These are phyloP conservation scores for Macrotrachela quadricornifera DNA, from an alignment of 1,140 invertebrate genomes.

Conservation along the genomic window DNA sequence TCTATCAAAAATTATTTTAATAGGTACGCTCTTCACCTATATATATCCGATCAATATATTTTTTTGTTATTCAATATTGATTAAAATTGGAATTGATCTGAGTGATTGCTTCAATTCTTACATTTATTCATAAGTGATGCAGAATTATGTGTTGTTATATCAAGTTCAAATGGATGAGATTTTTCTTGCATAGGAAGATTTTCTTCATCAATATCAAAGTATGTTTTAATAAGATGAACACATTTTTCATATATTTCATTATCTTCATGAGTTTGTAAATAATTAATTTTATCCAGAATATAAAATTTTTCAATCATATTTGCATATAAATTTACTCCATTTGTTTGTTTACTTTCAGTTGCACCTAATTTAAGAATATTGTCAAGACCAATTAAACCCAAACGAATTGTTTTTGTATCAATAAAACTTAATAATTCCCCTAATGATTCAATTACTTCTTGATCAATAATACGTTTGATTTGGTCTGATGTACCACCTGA, in stretches of 20 bases:
- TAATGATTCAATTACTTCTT: conserved; percentile 13
- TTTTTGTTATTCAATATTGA: too few relatives aligned
- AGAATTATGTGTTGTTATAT: too few relatives aligned
- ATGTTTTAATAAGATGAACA: too few relatives aligned
- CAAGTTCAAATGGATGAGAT: too few relatives aligned
- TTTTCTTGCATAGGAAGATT: too few relatives aligned
- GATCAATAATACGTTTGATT: conserved; percentile 19
- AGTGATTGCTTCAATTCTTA: too few relatives aligned
- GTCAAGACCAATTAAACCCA: conserved; percentile 22
- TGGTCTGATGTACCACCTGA: conserved; percentile 27
- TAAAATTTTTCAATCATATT: conserved; percentile 24
- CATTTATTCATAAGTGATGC: too few relatives aligned
- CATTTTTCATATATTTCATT: conserved; percentile 86
- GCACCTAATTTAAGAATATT: conserved; percentile 25
- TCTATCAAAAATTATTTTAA: too few relatives aligned
- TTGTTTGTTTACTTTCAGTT: conserved; percentile 16
- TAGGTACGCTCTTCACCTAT: too few relatives aligned
- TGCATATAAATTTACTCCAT: conserved; percentile 16
- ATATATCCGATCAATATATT: too few relatives aligned
- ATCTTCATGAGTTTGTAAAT: conserved; percentile 83
- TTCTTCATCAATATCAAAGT: too few relatives aligned
- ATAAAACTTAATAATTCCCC: conserved; percentile 16
- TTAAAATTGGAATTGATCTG: too few relatives aligned
- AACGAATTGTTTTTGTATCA: conserved; percentile 24
- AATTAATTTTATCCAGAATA: conserved; percentile 88